Base-by-base conservation (phyloP, 2,113 vertebrate genomes). In the Ictidomys tridecemlineatus region DNA sequence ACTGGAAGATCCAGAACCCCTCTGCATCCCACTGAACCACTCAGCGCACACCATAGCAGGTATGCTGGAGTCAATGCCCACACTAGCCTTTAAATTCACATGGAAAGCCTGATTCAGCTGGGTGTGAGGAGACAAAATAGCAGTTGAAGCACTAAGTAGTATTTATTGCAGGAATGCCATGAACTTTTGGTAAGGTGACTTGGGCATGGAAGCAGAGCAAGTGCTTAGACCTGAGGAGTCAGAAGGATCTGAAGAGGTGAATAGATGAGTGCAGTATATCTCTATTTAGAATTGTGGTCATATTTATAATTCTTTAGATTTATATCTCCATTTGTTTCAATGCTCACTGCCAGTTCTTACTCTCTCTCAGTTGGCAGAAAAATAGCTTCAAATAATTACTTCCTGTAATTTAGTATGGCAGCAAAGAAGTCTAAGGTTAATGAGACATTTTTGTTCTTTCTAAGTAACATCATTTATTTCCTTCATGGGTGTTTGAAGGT, bases 391-490 rank as follows among this genome's bases (percentile, higher is more conserved):
- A 88, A 56, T 72, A 88, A 91, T 85, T 61, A 67, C 56, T 70
- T 95, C 53, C 63, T 73, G 0, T 32, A 91, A 91, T 42, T 91
- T 69, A 76, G 28, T 73, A 34, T 51, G 11, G 34, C 37, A 74
- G 70, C 82, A 61, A 45, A 85, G 65, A 97, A 95, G 63, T 77
- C 10, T 48, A 37, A 86, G 30, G 48, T 63, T 39, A 79, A 78
- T 28, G 8, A 69, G 63, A 61, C 74, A 56, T 53, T 96, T 95
- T 65, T 87, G 69, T 67, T 91, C 48, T 93, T 95, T 92, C 28
- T 74, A 69, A 34, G 28, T 58, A 78, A 90, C 63, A 61, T 58
- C 63, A 78, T 93, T 93, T 84, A 42, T 87, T 90, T 91, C 63
- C 24, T 91, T 91, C 65, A 30, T 42, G 39, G 61, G 39, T 70